Base-by-base conservation (phyloP, 2,888 invertebrate species). In the Macrophya annulata region DNA sequence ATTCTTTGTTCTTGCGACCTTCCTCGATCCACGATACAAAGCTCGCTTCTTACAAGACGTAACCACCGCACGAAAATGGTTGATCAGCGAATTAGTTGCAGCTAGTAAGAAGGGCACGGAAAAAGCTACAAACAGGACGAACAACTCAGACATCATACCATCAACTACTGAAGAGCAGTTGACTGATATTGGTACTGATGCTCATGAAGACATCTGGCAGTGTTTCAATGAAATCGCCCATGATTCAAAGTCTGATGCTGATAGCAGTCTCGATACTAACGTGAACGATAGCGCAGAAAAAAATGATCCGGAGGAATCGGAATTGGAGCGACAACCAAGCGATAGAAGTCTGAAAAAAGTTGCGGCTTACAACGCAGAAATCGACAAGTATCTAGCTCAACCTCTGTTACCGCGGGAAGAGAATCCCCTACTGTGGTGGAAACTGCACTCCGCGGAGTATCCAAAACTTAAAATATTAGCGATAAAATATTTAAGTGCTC, bases 141-240 rank as follows among this genome's bases (percentile, higher is more conserved):
- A 76, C 15, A 76, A 48, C 10, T 21, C 25, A 10, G 12, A 25
- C 25, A 48, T 25, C n/a, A 5, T 15, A 48, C 12, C 48, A 48
- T 25, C 25, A 12, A 48, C 31, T 9, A 10, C 25, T 48, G 51
- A 51, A 48, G 74, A 21, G 21, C 45, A 74, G 74, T 48, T 15
- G 9, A 10, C 31, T 71, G 37, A 37, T 37, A 15, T 71, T 37
- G 40, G 17, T 37, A 43, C 43, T 43, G 74, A 74, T 43, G 31
- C 76, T 48, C 48, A 76, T 15, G 76, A 76, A 59, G 84, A 87
- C 83, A 87, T 89, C 21, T 88, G 87, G 88, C 74, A 88, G 72
- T 88, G 88, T 83, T 89, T 88, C 48, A 76, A 88, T 72, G 88
- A 88, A 85, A 86, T 88, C 25, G 87, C 87, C 68, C 76, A 85